Base-by-base conservation (phyloP, 2,888 invertebrate genomes). In the Chrysina gloriosa region DNA sequence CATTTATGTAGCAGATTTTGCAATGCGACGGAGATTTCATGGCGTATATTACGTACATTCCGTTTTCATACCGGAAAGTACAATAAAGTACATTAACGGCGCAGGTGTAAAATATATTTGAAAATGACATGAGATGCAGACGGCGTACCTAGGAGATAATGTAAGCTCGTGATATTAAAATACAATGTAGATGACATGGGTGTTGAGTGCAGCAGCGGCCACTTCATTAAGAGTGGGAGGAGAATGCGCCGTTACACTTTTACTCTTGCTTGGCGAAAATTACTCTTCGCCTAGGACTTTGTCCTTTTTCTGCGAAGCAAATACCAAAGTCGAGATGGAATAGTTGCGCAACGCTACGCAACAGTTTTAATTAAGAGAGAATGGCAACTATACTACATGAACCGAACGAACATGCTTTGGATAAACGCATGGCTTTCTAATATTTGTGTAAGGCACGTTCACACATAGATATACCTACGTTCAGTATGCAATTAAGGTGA, bases 211-310 rank as follows among this genome's bases (percentile, higher is more conserved):
- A 23, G 39, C 7, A 11, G 39, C 36, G 19, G 36, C 7, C 36
- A 39, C 36, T 39, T 56, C 39, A 56, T 56, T 25, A 39, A 56
- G 56, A 11, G 23, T 6, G 7, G 56, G n/a, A 23, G 23, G 36
- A 56, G 14, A 56, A 56, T 39, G 23, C 31, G 56, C 23, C 54
- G 54, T 54, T 54, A 54, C 39, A 56, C 39, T 36, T 56, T 56
- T 36, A 23, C 39, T 36, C n/a, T 56, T 39, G 31, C 39, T 39
- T 56, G 5, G 19, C 34, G 54, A 34, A 54, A 31, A 54, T 54
- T 23, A 25, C 39, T 31, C 2, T 36, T 39, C 23, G 39, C 56
- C 23, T 36, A 39, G 25, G 39, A n/a, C 36, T n/a, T 39, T 23
- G 19, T 11, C 6, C 21, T 34, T 31, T 54, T 54, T 56, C 11